Conservation (phyloP, 2,888 invertebrate species). For the Notocelia uddmanniana region DNA sequence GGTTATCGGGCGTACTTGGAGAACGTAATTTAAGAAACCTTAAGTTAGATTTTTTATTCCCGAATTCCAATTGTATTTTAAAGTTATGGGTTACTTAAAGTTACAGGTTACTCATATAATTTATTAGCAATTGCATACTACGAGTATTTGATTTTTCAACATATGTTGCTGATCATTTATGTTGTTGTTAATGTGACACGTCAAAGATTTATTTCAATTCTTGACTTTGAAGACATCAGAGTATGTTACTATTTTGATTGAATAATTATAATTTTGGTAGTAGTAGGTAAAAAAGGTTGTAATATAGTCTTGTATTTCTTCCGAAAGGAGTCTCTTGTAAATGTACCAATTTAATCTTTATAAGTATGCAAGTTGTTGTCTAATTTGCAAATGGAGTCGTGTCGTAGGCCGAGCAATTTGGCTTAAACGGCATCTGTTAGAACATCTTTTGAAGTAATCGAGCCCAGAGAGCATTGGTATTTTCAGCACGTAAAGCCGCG, state of each 20-base stretch:
- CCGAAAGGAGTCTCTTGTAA: background rate
- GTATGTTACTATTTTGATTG: too few relatives aligned
- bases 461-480: slow-evolving; percentile 62
- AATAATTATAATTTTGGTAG: background rate
- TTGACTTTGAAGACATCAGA: too few relatives aligned
- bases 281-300: background rate
- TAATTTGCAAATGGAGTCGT: slow-evolving; percentile 84
- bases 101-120: too few relatives aligned
- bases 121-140: too few relatives aligned
- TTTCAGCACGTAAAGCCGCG: slow-evolving; percentile 36
- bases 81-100: background rate
- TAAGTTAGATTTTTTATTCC: background rate
- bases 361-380: slow-evolving; percentile 59
- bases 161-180: too few relatives aligned
- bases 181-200: too few relatives aligned
- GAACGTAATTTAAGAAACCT: slow-evolving; percentile 29
- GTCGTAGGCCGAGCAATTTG: slow-evolving; percentile 79
- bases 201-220: too few relatives aligned
- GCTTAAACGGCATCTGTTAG: slow-evolving; percentile 78
- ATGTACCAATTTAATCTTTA: background rate
- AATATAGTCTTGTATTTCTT: background rate
- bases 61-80: background rate
- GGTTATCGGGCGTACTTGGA: slow-evolving; percentile 59
- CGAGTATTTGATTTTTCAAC: too few relatives aligned
- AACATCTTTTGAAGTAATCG: slow-evolving; percentile 64